These are phyloP conservation scores for Neostethus bicornis DNA, from an alignment of 2,797 vertebrate species.

Conservation along the genomic window DNA sequence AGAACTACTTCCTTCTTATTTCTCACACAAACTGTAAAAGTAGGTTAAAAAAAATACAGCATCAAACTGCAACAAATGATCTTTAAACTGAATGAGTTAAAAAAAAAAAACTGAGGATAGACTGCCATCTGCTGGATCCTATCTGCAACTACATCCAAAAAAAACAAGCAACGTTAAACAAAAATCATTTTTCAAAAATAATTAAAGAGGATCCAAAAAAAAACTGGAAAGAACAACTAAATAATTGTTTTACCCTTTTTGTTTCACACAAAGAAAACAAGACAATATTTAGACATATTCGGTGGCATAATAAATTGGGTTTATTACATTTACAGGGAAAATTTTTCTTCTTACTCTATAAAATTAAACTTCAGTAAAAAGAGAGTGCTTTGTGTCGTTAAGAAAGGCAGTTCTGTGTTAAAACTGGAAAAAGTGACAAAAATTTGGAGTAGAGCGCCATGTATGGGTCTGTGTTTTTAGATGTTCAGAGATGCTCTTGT, in stretches of 20 bases:
- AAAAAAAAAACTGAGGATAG: background rate
- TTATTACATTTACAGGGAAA: conserved; percentile 12
- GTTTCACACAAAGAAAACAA: background rate
- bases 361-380: conserved; percentile 3
- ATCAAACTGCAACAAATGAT: background rate
- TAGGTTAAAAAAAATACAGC: background rate
- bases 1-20: background rate
- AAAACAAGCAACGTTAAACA: too few species aligned
- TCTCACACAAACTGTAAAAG: too few species aligned
- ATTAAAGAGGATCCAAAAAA: too few species aligned
- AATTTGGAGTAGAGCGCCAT: background rate
- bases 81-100: background rate
- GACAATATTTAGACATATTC: background rate
- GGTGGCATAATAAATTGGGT: conserved; percentile 2
- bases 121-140: conserved; percentile 52
- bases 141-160: conserved; percentile 1
- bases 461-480: background rate
- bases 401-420: conserved; percentile 16
- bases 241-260: too few species aligned
- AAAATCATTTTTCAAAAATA: too few species aligned
- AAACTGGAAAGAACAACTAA: too few species aligned
- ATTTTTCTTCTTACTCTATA: conserved; percentile 6
- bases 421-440: background rate
- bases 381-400: background rate
- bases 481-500: conserved; percentile 72